Percentiles rank a stretch among this genome's conserved stretches.
Conservation (phyloP, 2,888 invertebrate species). For the Octonoba sinensis region DNA sequence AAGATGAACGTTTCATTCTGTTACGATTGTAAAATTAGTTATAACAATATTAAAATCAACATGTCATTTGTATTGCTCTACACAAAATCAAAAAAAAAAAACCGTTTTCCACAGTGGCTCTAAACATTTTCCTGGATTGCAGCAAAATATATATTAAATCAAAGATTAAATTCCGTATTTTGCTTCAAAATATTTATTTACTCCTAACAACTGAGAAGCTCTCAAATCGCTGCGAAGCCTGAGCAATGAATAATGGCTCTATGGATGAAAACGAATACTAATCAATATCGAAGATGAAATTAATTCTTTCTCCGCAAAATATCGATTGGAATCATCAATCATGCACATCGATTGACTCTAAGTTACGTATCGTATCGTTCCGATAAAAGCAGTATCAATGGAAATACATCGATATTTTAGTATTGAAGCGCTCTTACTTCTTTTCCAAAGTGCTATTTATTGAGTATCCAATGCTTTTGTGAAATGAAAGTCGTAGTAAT, state of each 20-base stretch:
- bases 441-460: constrained; percentile 31
- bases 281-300: constrained; percentile 44
- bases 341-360: constrained; percentile 39
- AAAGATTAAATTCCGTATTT: too few relatives aligned
- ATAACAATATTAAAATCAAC: too few relatives aligned
- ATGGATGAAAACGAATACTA: constrained; percentile 32
- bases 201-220: too few relatives aligned
- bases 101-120: too few relatives aligned
- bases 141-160: too few relatives aligned
- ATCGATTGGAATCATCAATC: constrained; percentile 58
- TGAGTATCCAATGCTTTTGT: constrained; percentile 16
- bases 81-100: too few relatives aligned
- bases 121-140: too few relatives aligned
- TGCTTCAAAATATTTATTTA: too few relatives aligned
- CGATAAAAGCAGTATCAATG: constrained; percentile 54
- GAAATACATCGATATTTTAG: constrained; percentile 30
- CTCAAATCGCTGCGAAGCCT: too few relatives aligned
- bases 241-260: constrained; percentile 15
- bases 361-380: constrained; percentile 50
- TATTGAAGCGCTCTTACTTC: constrained; percentile 28
- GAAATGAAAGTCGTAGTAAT: constrained; percentile 28
- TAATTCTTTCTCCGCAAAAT: constrained; percentile 43
- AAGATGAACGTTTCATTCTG: too few relatives aligned
- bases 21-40: too few relatives aligned
- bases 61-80: too few relatives aligned